Evolutionary conservation across 1,140 invertebrate genomes (phyloP).

Genomic region (Araneus ventricosus): DNA sequence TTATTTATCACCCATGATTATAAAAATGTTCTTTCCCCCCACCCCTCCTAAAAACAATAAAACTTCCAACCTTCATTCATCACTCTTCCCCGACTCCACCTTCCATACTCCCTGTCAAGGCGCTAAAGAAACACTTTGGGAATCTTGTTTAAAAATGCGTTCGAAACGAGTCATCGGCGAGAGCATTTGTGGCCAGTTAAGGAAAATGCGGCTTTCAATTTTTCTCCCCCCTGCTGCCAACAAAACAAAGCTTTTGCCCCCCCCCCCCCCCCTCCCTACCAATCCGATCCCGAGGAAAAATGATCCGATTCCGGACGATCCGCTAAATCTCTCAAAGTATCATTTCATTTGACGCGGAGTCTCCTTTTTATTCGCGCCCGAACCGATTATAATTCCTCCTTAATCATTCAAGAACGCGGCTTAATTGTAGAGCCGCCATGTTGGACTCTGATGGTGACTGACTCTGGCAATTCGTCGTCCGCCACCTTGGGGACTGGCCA

Average conservation of each 20-base stretch:
- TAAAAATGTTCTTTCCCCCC: constrained; percentile 62
- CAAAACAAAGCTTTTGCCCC: background rate
- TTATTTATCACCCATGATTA: constrained; percentile 74
- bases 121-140: constrained; percentile 9
- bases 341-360: constrained; percentile 58
- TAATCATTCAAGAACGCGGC: constrained; percentile 68
- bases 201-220: constrained; percentile 46
- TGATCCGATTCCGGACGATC: constrained; percentile 49
- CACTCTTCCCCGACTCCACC: constrained; percentile 30
- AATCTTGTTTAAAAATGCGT: constrained; percentile 37
- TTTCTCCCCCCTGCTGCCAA: background rate
- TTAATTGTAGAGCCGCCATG: constrained; percentile 68
- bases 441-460: constrained; percentile 49
- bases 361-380: constrained; percentile 61
- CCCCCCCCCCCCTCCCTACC: background rate
- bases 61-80: constrained; percentile 65
- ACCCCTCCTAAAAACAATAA: constrained; percentile 64
- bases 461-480: constrained; percentile 10
- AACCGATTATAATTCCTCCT: constrained; percentile 65
- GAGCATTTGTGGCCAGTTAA: constrained; percentile 52
- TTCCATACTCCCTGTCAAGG: background rate
- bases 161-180: constrained; percentile 36
- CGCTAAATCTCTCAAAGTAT: constrained; percentile 67
- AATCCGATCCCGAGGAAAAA: constrained; percentile 22
- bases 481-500: constrained; percentile 27